phyloP scores from a whole-genome alignment of 2,113 vertebrate genomes.

The Perca fluviatilis region DNA sequence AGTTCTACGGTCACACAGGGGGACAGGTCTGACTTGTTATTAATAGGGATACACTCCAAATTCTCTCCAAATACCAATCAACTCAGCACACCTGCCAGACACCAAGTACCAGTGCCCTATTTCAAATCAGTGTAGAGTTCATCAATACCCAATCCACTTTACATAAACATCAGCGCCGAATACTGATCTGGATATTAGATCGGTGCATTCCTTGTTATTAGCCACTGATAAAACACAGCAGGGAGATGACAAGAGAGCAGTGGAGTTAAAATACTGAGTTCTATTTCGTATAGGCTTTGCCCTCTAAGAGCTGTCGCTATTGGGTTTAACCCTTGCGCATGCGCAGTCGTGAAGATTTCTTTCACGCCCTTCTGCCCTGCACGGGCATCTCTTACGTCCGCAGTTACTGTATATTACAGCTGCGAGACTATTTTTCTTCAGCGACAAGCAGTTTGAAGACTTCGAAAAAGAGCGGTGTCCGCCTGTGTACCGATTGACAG shows the following conservation, averaged over 20 bases:
- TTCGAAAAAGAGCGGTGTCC: no score
- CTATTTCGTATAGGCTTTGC: no score
- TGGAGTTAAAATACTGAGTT: neutral
- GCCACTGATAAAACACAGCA: neutral
- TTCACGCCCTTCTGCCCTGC: no score
- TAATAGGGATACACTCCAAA: neutral
- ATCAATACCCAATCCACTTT: neutral
- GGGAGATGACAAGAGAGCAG: neutral
- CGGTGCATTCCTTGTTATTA: neutral
- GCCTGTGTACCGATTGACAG: no score
- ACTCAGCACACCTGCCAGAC: neutral
- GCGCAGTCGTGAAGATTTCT: no score
- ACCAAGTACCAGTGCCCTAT: accelerated
- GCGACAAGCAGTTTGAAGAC: no score
- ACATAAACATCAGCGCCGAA: neutral
- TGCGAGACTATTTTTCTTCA: no score
- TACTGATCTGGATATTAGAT: neutral
- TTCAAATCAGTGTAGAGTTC: neutral
- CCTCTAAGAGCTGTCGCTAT: no score
- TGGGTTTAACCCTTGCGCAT: no score
- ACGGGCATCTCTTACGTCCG: no score
- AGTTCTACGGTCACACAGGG: neutral
- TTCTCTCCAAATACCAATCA: neutral
- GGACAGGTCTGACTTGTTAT: neutral
- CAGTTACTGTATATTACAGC: no score